A percentile compares a stretch with the other conserved stretches of the same genome.
These are phyloP conservation scores for Eleginops maclovinus DNA, from an alignment of 2,113 vertebrate species.

Conservation along the genomic window DNA sequence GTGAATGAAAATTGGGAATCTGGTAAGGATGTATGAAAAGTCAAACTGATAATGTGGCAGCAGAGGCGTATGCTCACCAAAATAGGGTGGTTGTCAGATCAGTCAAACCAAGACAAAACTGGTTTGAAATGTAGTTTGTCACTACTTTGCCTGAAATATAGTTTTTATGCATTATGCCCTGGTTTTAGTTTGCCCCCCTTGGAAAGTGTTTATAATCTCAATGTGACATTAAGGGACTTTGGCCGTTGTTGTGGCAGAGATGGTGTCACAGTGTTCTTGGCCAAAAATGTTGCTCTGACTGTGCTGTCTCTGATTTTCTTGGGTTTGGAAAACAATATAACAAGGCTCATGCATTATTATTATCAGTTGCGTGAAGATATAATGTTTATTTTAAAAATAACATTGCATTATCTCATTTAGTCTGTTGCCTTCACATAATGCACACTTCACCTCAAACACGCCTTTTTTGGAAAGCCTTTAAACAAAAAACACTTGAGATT, in stretches of 20 bases:
- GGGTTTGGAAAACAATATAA: slow-evolving; percentile 22
- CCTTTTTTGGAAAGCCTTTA: not conserved
- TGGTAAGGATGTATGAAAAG: not conserved
- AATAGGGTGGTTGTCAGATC: not conserved
- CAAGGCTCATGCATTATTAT: not conserved
- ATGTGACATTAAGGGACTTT: slow-evolving; percentile 13
- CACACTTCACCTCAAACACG: not conserved
- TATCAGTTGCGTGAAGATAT: slow-evolving; percentile 18
- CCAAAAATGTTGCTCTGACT: slow-evolving; percentile 29
- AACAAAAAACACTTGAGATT: not conserved
- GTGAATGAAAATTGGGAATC: not conserved
- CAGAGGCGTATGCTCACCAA: not conserved
- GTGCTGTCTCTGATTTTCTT: slow-evolving; percentile 25
- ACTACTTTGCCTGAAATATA: not conserved
- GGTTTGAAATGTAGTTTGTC: not conserved
- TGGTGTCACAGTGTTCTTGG: slow-evolving; percentile 49
- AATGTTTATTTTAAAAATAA: not conserved
- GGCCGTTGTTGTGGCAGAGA: slow-evolving; percentile 23
- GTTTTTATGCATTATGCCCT: not conserved
- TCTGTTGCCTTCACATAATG: not conserved
- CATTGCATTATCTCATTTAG: not conserved
- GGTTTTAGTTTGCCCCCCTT: not conserved
- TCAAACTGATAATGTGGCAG: not conserved
- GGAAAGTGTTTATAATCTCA: not conserved
- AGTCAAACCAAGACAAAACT: not conserved